phyloP scores from a whole-genome alignment of 2,888 invertebrate genomes.

The Criorhina ranunculi region DNA sequence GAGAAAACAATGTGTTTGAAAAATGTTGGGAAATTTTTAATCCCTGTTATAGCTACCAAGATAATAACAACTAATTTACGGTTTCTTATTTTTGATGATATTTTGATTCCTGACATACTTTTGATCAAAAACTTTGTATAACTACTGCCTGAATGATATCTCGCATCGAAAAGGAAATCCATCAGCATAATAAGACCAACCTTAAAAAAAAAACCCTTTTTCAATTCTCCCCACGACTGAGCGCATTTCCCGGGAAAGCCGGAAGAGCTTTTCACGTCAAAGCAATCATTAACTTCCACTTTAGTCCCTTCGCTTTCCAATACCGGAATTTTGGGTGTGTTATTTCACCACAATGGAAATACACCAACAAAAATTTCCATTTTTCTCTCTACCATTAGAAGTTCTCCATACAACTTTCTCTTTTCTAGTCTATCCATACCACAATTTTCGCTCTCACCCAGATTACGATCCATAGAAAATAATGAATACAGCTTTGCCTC shows the following conservation, averaged over 20 bases:
- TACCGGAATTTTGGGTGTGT: conserved; percentile 64
- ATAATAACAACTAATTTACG: neutral
- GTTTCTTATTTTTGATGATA: neutral
- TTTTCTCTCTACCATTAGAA: conserved; percentile 29
- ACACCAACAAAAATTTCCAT: conserved; percentile 17
- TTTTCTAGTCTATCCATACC: conserved; percentile 20
- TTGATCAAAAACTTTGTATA: neutral
- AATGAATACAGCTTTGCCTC: conserved; percentile 61
- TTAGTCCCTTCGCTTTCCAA: conserved; percentile 31
- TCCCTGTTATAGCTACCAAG: neutral
- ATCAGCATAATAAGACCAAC: neutral
- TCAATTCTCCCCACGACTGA: conserved; percentile 49
- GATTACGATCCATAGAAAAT: conserved; percentile 62
- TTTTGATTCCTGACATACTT: no score
- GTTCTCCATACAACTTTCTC: conserved; percentile 36
- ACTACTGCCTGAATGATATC: no score
- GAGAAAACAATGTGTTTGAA: neutral
- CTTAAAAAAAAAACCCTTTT: neutral
- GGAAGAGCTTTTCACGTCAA: conserved; percentile 32
- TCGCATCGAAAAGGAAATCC: neutral
- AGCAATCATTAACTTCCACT: conserved; percentile 10
- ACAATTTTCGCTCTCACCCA: conserved; percentile 63
- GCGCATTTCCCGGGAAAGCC: conserved; percentile 71
- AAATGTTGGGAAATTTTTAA: conserved; percentile 28
- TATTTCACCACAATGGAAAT: conserved; percentile 67